Evolutionary conservation across 1,140 invertebrate genomes (phyloP).

Genomic region (Drosophila mauritiana): DNA sequence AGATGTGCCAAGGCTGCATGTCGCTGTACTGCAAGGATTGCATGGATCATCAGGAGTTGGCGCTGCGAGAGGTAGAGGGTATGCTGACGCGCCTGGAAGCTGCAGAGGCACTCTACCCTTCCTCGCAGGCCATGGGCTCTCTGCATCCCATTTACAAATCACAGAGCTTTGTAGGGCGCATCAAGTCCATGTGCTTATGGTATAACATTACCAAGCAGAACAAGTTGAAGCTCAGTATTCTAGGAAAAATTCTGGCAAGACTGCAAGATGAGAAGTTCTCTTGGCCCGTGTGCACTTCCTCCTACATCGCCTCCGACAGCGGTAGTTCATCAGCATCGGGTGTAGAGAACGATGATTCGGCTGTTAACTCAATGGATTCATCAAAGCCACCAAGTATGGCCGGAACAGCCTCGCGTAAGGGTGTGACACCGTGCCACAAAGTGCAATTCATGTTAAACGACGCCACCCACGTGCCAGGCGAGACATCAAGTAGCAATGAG

Average conservation of each 20-base stretch:
- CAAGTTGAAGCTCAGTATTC: slow-evolving; percentile 91
- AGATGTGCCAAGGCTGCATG: slow-evolving; percentile 86
- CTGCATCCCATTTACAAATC: slow-evolving; percentile 90
- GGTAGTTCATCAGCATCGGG: slow-evolving; percentile 76
- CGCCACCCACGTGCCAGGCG: slow-evolving; percentile 67
- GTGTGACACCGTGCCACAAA: slow-evolving; percentile 56
- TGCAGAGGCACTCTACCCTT: slow-evolving; percentile 93
- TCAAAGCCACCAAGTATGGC: slow-evolving; percentile 62
- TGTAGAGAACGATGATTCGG: slow-evolving; percentile 79
- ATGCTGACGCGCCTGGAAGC: slow-evolving; percentile 90
- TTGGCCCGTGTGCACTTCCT: slow-evolving; percentile 79
- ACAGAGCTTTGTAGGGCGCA: slow-evolving; percentile 87
- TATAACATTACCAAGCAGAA: slow-evolving; percentile 95
- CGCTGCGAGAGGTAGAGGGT: slow-evolving; percentile 89
- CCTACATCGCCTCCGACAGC: slow-evolving; percentile 65
- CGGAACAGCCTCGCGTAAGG: slow-evolving; percentile 31
- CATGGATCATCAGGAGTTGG: slow-evolving; percentile 88
- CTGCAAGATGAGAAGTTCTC: slow-evolving; percentile 83
- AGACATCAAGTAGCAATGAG: slow-evolving; percentile 82
- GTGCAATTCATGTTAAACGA: slow-evolving; percentile 81
- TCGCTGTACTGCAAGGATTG: slow-evolving; percentile 90
- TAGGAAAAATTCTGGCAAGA: slow-evolving; percentile 90
- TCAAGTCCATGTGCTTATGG: slow-evolving; percentile 94
- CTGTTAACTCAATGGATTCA: slow-evolving; percentile 79
- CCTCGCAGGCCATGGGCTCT: slow-evolving; percentile 90